phyloP scores from a whole-genome alignment of 2,888 invertebrate species.

The Drepana falcataria region DNA sequence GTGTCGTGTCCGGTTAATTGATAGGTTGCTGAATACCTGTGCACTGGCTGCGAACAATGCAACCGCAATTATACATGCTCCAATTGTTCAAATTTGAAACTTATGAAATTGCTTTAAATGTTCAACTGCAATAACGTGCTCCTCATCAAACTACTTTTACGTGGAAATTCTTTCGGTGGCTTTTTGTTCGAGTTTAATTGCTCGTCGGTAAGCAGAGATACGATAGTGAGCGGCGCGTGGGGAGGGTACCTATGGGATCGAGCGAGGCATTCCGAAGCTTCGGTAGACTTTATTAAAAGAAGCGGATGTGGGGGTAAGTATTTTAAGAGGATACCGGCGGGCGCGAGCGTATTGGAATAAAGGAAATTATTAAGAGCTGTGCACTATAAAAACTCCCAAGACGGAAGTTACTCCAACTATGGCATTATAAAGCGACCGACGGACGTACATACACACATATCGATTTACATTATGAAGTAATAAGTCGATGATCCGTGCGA shows the following conservation, averaged over 20 bases:
- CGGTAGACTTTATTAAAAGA: conserved; percentile 74
- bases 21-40: conserved; percentile 69
- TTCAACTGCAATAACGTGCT: conserved; percentile 36
- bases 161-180: conserved; percentile 58
- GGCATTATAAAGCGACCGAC: conserved; percentile 42
- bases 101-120: conserved; percentile 64
- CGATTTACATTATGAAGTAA: conserved; percentile 54
- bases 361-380: conserved; percentile 76
- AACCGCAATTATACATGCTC: conserved; percentile 68
- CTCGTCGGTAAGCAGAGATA: conserved; percentile 55
- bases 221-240: conserved; percentile 61
- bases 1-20: conserved; percentile 47
- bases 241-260: conserved; percentile 49
- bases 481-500: conserved; percentile 56
- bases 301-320: conserved; percentile 77
- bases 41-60: conserved; percentile 68
- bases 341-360: conserved; percentile 72
- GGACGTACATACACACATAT: conserved; percentile 28
- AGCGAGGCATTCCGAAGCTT: conserved; percentile 66
- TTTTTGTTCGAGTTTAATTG: conserved; percentile 67
- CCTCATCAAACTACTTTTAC: conserved; percentile 46
- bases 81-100: conserved; percentile 72
- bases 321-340: conserved; percentile 74
- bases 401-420: conserved; percentile 65
- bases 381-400: conserved; percentile 53